Percentiles rank a stretch among this genome's conserved stretches.
Conservation (phyloP, 2,797 vertebrate species). For the Gallinago solitaria region DNA sequence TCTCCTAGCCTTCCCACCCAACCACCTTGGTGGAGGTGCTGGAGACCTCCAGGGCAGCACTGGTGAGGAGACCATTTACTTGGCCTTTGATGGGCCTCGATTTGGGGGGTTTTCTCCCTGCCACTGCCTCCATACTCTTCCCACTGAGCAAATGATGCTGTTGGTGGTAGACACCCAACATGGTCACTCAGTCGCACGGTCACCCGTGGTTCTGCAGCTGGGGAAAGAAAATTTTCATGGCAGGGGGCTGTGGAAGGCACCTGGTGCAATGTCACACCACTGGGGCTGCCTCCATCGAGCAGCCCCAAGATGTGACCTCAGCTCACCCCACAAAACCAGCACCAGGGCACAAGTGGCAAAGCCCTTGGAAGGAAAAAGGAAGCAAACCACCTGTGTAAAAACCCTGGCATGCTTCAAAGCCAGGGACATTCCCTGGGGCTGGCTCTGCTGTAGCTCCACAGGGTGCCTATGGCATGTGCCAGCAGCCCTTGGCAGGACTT, state of each 20-base stretch:
- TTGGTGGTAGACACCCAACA: fast-evolving
- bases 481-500: too few relatives aligned
- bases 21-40: too few relatives aligned
- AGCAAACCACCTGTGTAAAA: not conserved
- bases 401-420: not conserved
- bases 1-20: not conserved
- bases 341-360: not conserved
- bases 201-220: not conserved
- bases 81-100: fast-evolving
- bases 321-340: not conserved
- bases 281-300: not conserved
- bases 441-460: not conserved
- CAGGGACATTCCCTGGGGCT: not conserved
- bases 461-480: fast-evolving
- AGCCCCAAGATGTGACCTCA: not conserved
- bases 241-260: not conserved
- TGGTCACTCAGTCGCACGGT: fast-evolving
- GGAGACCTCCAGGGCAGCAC: not conserved
- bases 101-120: not conserved
- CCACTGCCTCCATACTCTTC: not conserved
- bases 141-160: not conserved
- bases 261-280: not conserved
- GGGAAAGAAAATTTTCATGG: not conserved
- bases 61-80: not conserved
- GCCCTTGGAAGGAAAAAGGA: not conserved